These are phyloP conservation scores for Sinosuthora webbiana DNA, from an alignment of 2,113 vertebrate species.

Conservation along the genomic window DNA sequence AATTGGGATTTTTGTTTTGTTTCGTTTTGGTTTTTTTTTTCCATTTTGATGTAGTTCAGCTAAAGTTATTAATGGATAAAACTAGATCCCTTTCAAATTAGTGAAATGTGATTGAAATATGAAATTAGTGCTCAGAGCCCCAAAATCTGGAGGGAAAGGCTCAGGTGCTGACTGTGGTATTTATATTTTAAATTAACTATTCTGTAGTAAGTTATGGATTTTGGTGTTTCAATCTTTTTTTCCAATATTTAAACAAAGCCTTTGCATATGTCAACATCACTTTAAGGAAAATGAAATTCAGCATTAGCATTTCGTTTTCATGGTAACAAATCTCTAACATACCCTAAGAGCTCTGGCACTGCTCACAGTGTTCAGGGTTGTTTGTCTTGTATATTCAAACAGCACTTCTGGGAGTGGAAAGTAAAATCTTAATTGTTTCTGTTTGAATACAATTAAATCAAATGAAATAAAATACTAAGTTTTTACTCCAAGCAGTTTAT, in stretches of 20 bases:
- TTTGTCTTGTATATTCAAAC: conserved; percentile 39
- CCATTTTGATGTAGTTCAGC: not conserved
- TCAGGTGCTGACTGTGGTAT: not conserved
- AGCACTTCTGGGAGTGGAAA: conserved; percentile 27
- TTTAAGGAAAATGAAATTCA: conserved; percentile 47
- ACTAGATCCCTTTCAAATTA: not conserved
- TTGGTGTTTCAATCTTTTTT: conserved; percentile 2
- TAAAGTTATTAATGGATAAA: not conserved
- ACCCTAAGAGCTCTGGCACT: not conserved
- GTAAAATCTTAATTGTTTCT: conserved; percentile 41
- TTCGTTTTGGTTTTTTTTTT: not conserved
- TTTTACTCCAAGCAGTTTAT: not conserved
- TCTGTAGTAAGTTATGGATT: conserved; percentile 1
- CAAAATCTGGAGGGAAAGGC: not conserved
- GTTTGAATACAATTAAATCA: not conserved
- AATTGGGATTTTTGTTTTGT: not conserved
- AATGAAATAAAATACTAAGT: not conserved
- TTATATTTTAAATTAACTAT: conserved; percentile 40
- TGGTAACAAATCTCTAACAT: not conserved
- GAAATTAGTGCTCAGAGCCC: not conserved
- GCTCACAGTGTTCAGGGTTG: not conserved
- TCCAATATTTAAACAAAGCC: conserved; percentile 50
- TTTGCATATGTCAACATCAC: conserved; percentile 55
- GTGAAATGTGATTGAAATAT: conserved; percentile 4
- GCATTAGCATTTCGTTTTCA: conserved; percentile 41